Percentiles rank a stretch among this genome's conserved stretches.
phyloP scores from a whole-genome alignment of 2,113 vertebrate species.

The Pithys albifrons region DNA sequence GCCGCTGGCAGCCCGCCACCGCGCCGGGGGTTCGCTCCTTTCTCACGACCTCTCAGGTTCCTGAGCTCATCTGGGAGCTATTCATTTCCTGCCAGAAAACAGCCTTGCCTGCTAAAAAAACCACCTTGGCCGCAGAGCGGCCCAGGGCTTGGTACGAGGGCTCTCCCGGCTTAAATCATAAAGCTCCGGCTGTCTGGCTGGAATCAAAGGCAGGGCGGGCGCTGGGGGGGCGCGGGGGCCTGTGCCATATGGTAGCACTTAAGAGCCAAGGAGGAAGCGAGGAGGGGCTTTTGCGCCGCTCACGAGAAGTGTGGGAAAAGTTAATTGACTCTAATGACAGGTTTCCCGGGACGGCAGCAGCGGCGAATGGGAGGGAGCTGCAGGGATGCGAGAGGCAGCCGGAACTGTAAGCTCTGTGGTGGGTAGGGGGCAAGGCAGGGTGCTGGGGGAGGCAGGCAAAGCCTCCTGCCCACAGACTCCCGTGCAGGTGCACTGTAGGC shows the following conservation, averaged over 20 bases:
- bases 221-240: background rate
- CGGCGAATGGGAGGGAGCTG: background rate
- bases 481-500: background rate
- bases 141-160: slow-evolving; percentile 86
- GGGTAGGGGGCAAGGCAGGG: background rate
- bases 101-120: slow-evolving; percentile 84
- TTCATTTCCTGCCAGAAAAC: slow-evolving; percentile 99
- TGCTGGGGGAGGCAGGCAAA: background rate
- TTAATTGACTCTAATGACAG: slow-evolving; percentile 92
- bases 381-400: background rate
- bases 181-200: slow-evolving; percentile 84
- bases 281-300: slow-evolving; percentile 76
- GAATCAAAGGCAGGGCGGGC: slow-evolving; percentile 80
- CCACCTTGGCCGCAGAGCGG: slow-evolving; percentile 85
- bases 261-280: slow-evolving; percentile 86
- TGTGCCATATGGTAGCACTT: slow-evolving; percentile 94
- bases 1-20: slow-evolving; percentile 89
- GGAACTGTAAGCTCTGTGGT: background rate
- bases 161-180: slow-evolving; percentile 87
- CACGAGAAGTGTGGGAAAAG: slow-evolving; percentile 90
- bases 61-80: slow-evolving; percentile 98
- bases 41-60: slow-evolving; percentile 99
- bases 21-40: slow-evolving; percentile 90
- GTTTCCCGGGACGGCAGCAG: slow-evolving; percentile 74
- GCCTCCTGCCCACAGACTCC: fast-evolving